Conservation (phyloP, 2,797 vertebrate genomes). For the Eulemur coronatus region DNA sequence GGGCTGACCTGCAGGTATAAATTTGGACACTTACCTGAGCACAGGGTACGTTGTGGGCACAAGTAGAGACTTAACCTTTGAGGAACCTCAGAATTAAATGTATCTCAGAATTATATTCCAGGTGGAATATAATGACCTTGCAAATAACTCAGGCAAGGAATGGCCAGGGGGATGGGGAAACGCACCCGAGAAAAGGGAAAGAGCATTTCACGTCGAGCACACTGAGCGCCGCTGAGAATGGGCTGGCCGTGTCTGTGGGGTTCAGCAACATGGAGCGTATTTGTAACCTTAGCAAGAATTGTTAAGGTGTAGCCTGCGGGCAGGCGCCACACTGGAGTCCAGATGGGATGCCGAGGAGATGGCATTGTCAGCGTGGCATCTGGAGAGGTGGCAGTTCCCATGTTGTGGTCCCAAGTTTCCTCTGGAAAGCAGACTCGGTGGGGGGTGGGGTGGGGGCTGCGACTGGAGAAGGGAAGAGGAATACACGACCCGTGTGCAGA, state of each 20-base stretch:
- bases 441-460: too few relatives aligned
- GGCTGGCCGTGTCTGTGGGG: rapidly evolving
- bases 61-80: background rate
- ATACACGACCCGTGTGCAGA: too few relatives aligned
- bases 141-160: background rate
- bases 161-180: too few relatives aligned
- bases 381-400: background rate
- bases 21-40: background rate
- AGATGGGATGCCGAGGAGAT: rapidly evolving
- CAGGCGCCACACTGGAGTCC: background rate
- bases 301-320: background rate
- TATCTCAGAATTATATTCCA: background rate
- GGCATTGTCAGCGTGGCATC: too few relatives aligned
- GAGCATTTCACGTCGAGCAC: rapidly evolving
- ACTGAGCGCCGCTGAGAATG: rapidly evolving
- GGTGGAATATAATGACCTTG: background rate
- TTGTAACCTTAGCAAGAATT: background rate
- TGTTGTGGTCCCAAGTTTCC: background rate
- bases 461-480: rapidly evolving
- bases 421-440: background rate
- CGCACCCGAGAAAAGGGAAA: background rate
- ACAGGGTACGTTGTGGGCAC: background rate
- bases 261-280: too few relatives aligned
- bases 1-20: background rate
- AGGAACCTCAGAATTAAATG: background rate